Percentiles rank a stretch among this genome's conserved stretches.
Evolutionary conservation across 2,888 invertebrate species (phyloP).

Genomic region (Schizaphis graminum): DNA sequence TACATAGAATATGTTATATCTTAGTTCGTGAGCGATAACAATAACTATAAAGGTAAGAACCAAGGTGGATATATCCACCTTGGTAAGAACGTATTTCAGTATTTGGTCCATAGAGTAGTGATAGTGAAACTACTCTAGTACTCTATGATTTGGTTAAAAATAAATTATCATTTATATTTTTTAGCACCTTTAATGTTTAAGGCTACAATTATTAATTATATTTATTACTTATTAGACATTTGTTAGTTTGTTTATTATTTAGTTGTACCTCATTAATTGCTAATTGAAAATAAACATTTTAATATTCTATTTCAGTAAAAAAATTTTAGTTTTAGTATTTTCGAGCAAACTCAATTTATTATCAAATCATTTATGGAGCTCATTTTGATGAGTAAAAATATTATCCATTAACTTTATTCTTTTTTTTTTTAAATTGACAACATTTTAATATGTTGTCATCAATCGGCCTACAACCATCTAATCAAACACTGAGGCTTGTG

Average conservation of each 20-base stretch:
- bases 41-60: background rate
- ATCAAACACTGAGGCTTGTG: conserved; percentile 45
- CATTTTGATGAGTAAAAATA: background rate
- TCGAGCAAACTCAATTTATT: background rate
- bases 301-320: background rate
- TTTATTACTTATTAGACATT: background rate
- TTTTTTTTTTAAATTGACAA: background rate
- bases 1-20: too few relatives aligned
- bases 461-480: background rate
- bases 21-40: background rate
- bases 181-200: too few relatives aligned
- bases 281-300: background rate
- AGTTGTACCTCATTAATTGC: background rate
- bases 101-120: too few relatives aligned
- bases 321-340: background rate
- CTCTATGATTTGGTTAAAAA: background rate
- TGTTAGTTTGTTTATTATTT: too few relatives aligned
- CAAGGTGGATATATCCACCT: too few relatives aligned
- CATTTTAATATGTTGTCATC: background rate
- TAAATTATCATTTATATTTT: background rate
- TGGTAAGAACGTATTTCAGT: background rate
- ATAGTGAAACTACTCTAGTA: too few relatives aligned
- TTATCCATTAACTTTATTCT: background rate
- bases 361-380: background rate
- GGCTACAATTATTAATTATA: background rate